A percentile compares a stretch with the other conserved stretches of the same genome.
phyloP scores from a whole-genome alignment of 2,888 invertebrate species.

The Thumatha senex region DNA sequence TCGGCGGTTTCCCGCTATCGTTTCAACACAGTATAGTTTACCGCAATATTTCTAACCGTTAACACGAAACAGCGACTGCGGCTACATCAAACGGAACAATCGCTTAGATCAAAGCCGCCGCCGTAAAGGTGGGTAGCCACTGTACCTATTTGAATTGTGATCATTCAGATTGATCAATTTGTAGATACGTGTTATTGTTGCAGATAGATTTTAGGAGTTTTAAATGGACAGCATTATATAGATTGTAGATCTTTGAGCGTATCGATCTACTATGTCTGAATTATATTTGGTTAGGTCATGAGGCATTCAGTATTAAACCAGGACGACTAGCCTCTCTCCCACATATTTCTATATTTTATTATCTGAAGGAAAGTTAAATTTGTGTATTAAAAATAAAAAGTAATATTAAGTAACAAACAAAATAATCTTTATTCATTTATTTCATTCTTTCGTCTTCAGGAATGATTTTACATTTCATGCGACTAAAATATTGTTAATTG shows the following conservation, averaged over 20 bases:
- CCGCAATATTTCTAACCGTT: slow-evolving; percentile 56
- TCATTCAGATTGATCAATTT: slow-evolving; percentile 27
- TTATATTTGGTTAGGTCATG: no score
- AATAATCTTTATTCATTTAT: no score
- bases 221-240: background rate
- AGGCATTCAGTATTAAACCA: no score
- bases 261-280: no score
- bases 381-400: no score
- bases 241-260: background rate
- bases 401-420: no score
- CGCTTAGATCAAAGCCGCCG: slow-evolving; percentile 25
- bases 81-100: slow-evolving; percentile 56
- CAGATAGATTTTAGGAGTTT: background rate
- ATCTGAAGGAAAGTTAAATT: no score
- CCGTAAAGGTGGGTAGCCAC: slow-evolving; percentile 44
- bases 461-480: no score
- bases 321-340: no score
- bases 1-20: slow-evolving; percentile 24
- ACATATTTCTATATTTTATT: no score
- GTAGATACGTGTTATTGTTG: slow-evolving; percentile 22
- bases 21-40: slow-evolving; percentile 45
- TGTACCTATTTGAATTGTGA: slow-evolving; percentile 28
- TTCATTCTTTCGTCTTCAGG: no score
- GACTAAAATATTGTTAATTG: no score
- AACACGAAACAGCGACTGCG: slow-evolving; percentile 62